phyloP scores from a whole-genome alignment of 1,140 invertebrate genomes.

The Potamilus streckersoni region DNA sequence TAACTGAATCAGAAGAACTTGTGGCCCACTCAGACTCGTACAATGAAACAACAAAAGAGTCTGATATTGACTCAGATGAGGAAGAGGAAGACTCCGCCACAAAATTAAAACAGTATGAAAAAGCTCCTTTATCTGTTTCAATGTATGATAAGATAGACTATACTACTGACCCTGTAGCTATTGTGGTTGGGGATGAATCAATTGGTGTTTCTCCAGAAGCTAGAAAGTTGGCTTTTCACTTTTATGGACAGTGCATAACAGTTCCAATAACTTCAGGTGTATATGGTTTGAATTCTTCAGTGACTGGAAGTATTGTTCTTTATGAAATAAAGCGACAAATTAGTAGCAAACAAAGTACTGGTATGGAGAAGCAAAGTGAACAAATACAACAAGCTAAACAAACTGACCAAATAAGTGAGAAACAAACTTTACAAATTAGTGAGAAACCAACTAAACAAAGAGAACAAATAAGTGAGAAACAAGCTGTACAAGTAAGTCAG shows the following conservation, averaged over 20 bases:
- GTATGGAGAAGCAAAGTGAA: too few relatives aligned
- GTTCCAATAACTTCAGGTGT: conserved; percentile 83
- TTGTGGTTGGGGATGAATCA: conserved; percentile 91
- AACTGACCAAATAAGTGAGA: too few relatives aligned
- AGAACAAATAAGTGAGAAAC: too few relatives aligned
- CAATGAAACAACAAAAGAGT: background rate
- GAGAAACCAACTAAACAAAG: too few relatives aligned
- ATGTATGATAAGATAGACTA: conserved; percentile 61
- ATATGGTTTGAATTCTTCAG: conserved; percentile 87
- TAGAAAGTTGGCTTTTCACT: conserved; percentile 71
- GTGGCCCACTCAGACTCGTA: background rate
- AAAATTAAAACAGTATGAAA: conserved; percentile 44
- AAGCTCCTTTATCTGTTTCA: conserved; percentile 33
- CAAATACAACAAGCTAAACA: too few relatives aligned
- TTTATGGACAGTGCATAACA: conserved; percentile 67
- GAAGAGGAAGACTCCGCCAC: conserved; percentile 20
- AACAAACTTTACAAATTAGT: too few relatives aligned
- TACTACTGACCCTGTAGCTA: conserved; percentile 70
- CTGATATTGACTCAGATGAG: conserved; percentile 6
- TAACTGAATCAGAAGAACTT: conserved; percentile 1
- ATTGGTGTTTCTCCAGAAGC: conserved; percentile 81
- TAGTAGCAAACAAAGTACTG: background rate
- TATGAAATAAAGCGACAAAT: conserved; percentile 87
- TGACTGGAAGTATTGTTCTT: conserved; percentile 83
- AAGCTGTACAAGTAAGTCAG: too few relatives aligned